Evolutionary conservation across 1,140 invertebrate species (phyloP).

Genomic region (Radopholus similis): DNA sequence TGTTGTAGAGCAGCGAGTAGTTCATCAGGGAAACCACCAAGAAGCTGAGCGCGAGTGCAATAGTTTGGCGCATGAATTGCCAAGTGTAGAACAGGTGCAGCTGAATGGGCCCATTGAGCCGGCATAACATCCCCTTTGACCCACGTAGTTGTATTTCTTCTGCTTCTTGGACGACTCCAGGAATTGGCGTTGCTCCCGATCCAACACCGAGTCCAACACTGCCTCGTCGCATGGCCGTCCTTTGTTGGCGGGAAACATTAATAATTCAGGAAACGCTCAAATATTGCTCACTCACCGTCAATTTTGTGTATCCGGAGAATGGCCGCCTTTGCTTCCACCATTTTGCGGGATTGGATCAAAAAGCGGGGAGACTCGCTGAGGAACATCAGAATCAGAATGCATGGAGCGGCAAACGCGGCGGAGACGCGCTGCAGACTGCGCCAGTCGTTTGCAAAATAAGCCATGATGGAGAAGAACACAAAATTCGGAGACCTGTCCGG

Average conservation of each 20-base stretch:
- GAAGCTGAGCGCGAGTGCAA: constrained; percentile 48
- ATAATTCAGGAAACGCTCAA: background rate
- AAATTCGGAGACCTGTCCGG: constrained; percentile 16
- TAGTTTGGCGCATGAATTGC: constrained; percentile 41
- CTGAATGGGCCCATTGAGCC: too few relatives aligned
- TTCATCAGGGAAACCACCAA: constrained; percentile 42
- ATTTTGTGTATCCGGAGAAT: constrained; percentile 21
- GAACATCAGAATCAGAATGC: constrained; percentile 33
- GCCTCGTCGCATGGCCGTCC: constrained; percentile 33
- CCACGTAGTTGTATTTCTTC: constrained; percentile 44
- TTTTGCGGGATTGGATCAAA: constrained; percentile 45
- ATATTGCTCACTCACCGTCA: background rate
- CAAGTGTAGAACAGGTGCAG: constrained; percentile 46
- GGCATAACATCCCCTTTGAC: background rate
- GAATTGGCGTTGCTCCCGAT: constrained; percentile 24
- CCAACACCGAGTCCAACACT: constrained; percentile 37
- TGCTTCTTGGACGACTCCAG: constrained; percentile 29
- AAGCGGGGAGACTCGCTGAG: constrained; percentile 49
- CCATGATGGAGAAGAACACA: constrained; percentile 37
- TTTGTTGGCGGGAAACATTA: constrained; percentile 9
- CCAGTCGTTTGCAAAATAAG: constrained; percentile 39
- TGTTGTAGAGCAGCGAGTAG: constrained; percentile 57
- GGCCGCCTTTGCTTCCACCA: constrained; percentile 47
- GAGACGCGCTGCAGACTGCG: constrained; percentile 27
- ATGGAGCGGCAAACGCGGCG: constrained; percentile 34